Percentiles rank a stretch among this genome's conserved stretches.
phyloP scores from a whole-genome alignment of 2,797 vertebrate genomes.

The Coendou prehensilis region DNA sequence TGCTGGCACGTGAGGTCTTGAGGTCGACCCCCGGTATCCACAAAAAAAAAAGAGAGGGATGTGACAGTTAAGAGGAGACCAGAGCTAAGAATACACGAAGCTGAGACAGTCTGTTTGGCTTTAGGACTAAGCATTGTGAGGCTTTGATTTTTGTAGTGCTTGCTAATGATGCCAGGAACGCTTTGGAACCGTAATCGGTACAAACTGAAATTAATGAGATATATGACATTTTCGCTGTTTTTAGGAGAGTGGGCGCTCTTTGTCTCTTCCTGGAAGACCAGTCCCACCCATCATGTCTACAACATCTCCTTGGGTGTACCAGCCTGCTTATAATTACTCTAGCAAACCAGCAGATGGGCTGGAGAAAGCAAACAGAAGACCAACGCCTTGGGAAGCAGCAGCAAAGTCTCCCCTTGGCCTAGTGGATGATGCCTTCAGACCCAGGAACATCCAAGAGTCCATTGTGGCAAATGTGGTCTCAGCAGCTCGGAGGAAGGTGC shows the following conservation, averaged over 20 bases:
- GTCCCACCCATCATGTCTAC: slow-evolving; percentile 83
- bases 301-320: slow-evolving; percentile 86
- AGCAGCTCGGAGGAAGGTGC: slow-evolving; percentile 94
- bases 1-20: too few relatives aligned
- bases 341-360: slow-evolving; percentile 85
- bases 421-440: slow-evolving; percentile 95
- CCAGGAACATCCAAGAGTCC: slow-evolving; percentile 93
- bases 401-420: slow-evolving; percentile 94
- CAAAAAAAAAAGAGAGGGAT: too few relatives aligned
- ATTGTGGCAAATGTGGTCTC: slow-evolving; percentile 92
- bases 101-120: not conserved
- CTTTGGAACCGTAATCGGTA: not conserved
- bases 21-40: too few relatives aligned
- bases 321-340: slow-evolving; percentile 82
- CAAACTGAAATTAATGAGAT: not conserved
- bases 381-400: slow-evolving; percentile 96
- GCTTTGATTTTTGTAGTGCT: not conserved
- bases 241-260: slow-evolving; percentile 89
- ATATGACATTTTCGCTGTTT: slow-evolving; percentile 78
- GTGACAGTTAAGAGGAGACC: not conserved
- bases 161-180: not conserved
- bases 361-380: slow-evolving; percentile 90
- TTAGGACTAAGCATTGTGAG: not conserved
- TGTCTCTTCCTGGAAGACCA: slow-evolving; percentile 92
- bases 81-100: not conserved